Conservation (phyloP, 2,797 vertebrate genomes). For the Chaetodon trifasciatus region DNA sequence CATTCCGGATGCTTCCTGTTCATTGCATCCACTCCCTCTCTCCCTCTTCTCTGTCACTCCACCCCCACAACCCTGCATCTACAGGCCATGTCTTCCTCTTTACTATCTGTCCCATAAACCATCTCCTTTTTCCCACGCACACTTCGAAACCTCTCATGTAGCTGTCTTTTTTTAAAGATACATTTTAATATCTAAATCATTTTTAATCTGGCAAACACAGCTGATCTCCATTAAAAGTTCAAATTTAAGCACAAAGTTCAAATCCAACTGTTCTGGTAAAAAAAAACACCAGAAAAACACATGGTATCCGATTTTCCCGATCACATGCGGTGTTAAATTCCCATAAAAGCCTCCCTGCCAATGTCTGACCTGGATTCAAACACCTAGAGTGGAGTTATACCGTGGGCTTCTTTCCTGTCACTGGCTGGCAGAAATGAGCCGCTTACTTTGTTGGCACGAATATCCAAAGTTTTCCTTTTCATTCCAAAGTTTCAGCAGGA, state of each 20-base stretch:
- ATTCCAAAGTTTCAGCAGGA: slow-evolving; percentile 63
- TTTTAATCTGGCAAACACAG: background rate
- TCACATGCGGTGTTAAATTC: slow-evolving; percentile 10
- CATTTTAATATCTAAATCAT: slow-evolving; percentile 17
- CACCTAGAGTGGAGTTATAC: slow-evolving; percentile 15
- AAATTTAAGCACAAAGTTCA: background rate
- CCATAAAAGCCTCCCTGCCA: background rate
- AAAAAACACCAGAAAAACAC: slow-evolving; percentile 11
- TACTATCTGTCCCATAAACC: slow-evolving; percentile 45
- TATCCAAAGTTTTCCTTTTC: slow-evolving; percentile 59
- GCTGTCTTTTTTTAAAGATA: background rate
- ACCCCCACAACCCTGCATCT: slow-evolving; percentile 33
- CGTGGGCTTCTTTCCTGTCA: slow-evolving; percentile 16
- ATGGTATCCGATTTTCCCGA: background rate
- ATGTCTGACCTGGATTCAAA: slow-evolving; percentile 37
- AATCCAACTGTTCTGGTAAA: slow-evolving; percentile 5
- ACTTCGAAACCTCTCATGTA: background rate
- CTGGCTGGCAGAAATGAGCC: slow-evolving; percentile 21
- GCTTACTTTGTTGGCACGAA: slow-evolving; percentile 45
- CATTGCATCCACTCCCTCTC: slow-evolving; percentile 66
- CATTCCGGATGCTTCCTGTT: slow-evolving; percentile 84
- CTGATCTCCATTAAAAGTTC: background rate
- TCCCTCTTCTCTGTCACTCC: slow-evolving; percentile 59
- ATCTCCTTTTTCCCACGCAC: slow-evolving; percentile 32
- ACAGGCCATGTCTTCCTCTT: slow-evolving; percentile 36